Conservation (phyloP, 2,113 vertebrate genomes). For the Psettodes erumei region DNA sequence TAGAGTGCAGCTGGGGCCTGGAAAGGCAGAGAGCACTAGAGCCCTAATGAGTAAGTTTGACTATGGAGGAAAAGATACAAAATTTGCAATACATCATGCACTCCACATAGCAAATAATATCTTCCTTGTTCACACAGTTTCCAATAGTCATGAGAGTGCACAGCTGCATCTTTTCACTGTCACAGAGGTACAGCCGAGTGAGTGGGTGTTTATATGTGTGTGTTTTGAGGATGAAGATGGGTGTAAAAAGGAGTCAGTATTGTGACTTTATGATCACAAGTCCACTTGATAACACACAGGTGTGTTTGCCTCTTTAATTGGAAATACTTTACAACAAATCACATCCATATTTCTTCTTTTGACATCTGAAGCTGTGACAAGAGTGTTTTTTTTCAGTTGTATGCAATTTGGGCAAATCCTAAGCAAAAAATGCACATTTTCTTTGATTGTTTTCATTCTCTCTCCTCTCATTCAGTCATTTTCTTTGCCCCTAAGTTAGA, state of each 20-base stretch:
- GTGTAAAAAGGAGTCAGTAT: not conserved
- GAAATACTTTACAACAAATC: conserved; percentile 7
- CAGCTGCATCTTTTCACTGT: no score
- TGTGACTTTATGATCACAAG: conserved; percentile 17
- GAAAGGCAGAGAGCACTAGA: no score
- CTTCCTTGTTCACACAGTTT: no score
- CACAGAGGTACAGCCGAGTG: not conserved
- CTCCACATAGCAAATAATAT: no score
- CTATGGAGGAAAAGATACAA: no score
- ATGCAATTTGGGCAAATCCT: not conserved
- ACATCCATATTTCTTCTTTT: not conserved
- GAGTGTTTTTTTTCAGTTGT: not conserved
- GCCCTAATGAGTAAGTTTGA: no score
- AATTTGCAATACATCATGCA: no score
- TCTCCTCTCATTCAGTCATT: conserved; percentile 34
- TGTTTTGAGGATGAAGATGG: not conserved
- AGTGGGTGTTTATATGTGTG: not conserved
- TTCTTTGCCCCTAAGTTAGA: conserved; percentile 51
- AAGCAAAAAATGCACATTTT: no score
- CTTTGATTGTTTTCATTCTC: conserved; percentile 24
- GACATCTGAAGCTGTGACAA: not conserved
- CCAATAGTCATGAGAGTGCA: no score
- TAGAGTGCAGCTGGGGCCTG: no score
- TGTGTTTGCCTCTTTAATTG: conserved; percentile 2
- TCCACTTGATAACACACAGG: conserved; percentile 21